Evolutionary conservation across 2,797 vertebrate genomes (phyloP), one percentile per base, ranked within the genome.

Genomic region (Sparidentex hasta): DNA sequence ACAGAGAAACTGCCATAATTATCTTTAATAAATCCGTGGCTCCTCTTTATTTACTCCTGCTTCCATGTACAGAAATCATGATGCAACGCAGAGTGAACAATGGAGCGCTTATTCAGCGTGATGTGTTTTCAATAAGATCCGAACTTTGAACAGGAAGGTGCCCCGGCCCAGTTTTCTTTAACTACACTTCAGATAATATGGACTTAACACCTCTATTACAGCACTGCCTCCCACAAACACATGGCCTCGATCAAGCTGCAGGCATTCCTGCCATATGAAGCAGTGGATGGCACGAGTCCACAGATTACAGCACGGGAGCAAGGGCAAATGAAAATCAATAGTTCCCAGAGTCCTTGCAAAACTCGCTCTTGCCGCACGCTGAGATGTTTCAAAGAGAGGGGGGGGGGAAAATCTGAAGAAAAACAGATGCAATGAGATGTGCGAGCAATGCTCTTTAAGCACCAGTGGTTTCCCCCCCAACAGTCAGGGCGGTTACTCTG

Each of bases 301-400:
- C 74, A 81, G 87, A 88, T 88, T 85, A 88, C 58, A 77, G 76
- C 68, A 46, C 47, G 27, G 69, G 76, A 83, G 55, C 61, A 74
- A 72, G 80, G 80, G 84, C 64, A 33, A 79, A 81, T 74, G 52
- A 80, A 89, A 91, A 92, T 92, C 89, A 76, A 92, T 91, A 90
- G 74, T 65, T 84, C 67, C 63, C 68, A 0, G 76, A 78, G 67
- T 82, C 82, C 71, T 79, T 51, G 61, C 63, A 76, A 78, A 84
- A 81, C 46, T 33, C 33, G 33, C 33, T 33, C 33, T 33, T 77
- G 70, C 55, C 48, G 57, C 73, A 81, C 55, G 38, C 75, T n/a
- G 54, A 82, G 65, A 71, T 50, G 55, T 62, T 81, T 71, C 50
- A 63, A 65, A 76, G 33, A 47, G 80, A 65, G 66, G 3, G 29